Evolutionary conservation across 2,888 invertebrate species (phyloP).

Genomic region (Aspidiotus rigidus): DNA sequence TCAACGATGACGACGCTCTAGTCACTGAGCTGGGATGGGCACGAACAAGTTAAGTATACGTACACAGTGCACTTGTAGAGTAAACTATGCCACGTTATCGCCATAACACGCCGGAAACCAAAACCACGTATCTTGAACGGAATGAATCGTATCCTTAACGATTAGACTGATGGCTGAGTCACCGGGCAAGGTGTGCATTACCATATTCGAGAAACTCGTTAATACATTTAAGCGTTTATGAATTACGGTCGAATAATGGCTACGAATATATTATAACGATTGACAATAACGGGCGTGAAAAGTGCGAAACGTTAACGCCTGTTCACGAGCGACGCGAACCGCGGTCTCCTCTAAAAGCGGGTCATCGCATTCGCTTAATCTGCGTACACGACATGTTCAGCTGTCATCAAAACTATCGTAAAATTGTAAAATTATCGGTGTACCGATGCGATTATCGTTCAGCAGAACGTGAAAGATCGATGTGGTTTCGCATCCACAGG

Average conservation of each 20-base stretch:
- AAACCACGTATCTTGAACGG: neutral
- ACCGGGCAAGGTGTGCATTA: conserved; percentile 1
- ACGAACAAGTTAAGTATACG: too few species aligned
- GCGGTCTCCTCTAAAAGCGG: neutral
- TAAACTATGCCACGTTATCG: too few species aligned
- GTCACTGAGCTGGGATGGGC: too few species aligned
- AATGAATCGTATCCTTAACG: neutral
- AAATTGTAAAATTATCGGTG: conserved; percentile 1
- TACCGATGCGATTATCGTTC: neutral
- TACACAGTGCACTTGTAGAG: too few species aligned
- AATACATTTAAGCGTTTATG: conserved; percentile 10
- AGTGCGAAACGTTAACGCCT: neutral
- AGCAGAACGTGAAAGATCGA: neutral
- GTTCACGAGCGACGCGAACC: neutral
- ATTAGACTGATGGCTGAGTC: neutral
- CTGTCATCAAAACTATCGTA: neutral
- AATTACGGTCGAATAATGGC: conserved; percentile 9
- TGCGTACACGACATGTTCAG: neutral
- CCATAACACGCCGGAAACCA: too few species aligned
- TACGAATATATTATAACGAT: conserved; percentile 11
- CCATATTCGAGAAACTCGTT: conserved; percentile 7
- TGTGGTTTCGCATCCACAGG: neutral
- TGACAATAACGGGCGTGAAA: conserved; percentile 14
- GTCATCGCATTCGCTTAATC: neutral
- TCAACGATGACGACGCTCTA: too few species aligned